Evolutionary conservation across 2,113 vertebrate genomes (phyloP).

Genomic region (Puntigrus tetrazona): DNA sequence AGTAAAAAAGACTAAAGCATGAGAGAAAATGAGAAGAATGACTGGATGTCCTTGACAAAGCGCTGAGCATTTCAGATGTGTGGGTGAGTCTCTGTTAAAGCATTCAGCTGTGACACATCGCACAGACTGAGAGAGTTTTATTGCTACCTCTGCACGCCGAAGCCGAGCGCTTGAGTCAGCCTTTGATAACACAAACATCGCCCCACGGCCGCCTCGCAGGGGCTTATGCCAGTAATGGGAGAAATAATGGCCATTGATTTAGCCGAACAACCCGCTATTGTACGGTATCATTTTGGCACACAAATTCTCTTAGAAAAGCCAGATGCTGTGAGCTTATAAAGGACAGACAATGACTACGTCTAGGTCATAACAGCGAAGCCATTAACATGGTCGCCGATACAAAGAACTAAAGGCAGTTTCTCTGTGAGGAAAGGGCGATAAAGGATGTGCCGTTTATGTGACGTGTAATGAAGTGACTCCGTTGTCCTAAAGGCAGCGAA

Average conservation of each 20-base stretch:
- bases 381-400: neutral
- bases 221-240: conserved; percentile 46
- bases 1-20: conserved; percentile 34
- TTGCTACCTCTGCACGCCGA: conserved; percentile 48
- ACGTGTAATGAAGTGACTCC: conserved; percentile 6
- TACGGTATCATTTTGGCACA: conserved; percentile 35
- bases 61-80: conserved; percentile 48
- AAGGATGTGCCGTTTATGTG: neutral
- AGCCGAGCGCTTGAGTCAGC: conserved; percentile 47
- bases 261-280: conserved; percentile 54
- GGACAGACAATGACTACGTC: neutral
- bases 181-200: conserved; percentile 62
- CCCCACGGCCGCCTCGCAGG: conserved; percentile 51
- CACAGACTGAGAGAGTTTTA: conserved; percentile 61
- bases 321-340: conserved; percentile 19
- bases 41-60: conserved; percentile 59
- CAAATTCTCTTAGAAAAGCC: neutral
- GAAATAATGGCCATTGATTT: conserved; percentile 49
- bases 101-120: conserved; percentile 51
- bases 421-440: neutral
- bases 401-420: neutral
- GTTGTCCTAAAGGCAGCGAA: neutral
- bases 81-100: conserved; percentile 60
- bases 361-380: neutral
- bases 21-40: conserved; percentile 27